These are phyloP conservation scores for Parapristionchus giblindavisi DNA, from an alignment of 2,888 invertebrate genomes.

Conservation along the genomic window DNA sequence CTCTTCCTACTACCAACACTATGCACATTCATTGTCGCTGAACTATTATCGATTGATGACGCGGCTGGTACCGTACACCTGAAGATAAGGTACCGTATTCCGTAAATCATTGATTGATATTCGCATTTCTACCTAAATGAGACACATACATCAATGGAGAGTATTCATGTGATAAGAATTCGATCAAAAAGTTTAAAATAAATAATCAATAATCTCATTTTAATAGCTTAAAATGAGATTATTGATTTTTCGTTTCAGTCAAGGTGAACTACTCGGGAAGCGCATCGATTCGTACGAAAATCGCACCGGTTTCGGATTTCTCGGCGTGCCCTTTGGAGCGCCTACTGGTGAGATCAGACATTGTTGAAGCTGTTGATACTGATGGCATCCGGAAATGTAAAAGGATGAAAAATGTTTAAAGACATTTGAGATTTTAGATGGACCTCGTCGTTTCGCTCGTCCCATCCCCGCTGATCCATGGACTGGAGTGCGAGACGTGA, in stretches of 20 bases:
- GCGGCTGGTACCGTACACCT: constrained; percentile 6
- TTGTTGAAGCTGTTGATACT: no score
- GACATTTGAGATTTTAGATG: neutral
- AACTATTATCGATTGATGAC: neutral
- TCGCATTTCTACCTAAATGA: neutral
- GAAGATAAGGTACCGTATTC: neutral
- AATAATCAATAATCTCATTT: neutral
- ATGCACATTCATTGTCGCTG: constrained; percentile 14
- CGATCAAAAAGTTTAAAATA: no score
- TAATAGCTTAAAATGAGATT: neutral
- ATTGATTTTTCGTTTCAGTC: neutral
- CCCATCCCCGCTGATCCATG: constrained; percentile 34
- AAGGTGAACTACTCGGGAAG: constrained; percentile 18
- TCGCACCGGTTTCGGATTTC: constrained; percentile 22
- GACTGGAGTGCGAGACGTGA: constrained; percentile 44
- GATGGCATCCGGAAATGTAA: neutral
- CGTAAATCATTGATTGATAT: neutral
- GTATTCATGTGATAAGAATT: neutral
- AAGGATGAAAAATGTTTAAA: neutral
- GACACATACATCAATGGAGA: neutral
- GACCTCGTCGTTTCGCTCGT: constrained; percentile 23
- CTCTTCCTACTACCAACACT: constrained; percentile 10
- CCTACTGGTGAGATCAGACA: constrained; percentile 21
- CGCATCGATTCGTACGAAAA: constrained; percentile 32
- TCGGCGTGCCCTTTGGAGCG: constrained; percentile 11